Base-by-base conservation (phyloP, 2,797 vertebrate species). In the Borostomias antarcticus region DNA sequence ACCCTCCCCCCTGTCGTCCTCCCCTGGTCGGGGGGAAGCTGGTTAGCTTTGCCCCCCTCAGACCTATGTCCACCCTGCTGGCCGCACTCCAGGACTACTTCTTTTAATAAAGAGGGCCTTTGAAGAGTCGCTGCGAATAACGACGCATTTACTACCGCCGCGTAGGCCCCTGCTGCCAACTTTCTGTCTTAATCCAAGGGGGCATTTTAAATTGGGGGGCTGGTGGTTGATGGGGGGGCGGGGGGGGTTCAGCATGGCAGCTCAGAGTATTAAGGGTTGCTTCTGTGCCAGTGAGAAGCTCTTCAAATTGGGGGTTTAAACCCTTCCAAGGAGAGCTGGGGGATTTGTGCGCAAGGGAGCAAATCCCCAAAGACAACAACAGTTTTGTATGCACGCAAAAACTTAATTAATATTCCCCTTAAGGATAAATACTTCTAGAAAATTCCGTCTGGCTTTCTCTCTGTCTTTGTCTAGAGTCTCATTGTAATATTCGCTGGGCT, bases 81-180 rank as follows among this genome's bases (percentile, higher is more conserved):
- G 80, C 68, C 62, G 0, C 62, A 47, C 69, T 77, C 75, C 68
- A 72, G 68, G 62, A 65, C 63, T 57, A 53, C 76, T 79, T 66
- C 77, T 77, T 73, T 77, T 74, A 73, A 77, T 77, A 77, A 77
- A 70, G 74, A 69, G 72, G 37, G 70, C 68, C 68, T 82, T 79
- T 82, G 72, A 82, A 82, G 77, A 77, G 77, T 69, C 69, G 64
- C 75, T 79, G 69, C 73, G 72, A 82, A 75, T 75, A 76, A 76
- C 75, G 75, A 76, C 62, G 77, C 77, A 73, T 82, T 76, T 74
- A 76, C 72, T 64, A 68, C 67, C 65, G 57, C 26, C 29, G 35
- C 58, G 47, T 59, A 54, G 58, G 59, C 74, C 28, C 50, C 68
- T 68, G 58, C 72, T 80, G 77, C 77, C 80, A 82, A 72, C 75